Base-by-base conservation (phyloP, 1,140 invertebrate genomes). In the Neodiprion fabricii region DNA sequence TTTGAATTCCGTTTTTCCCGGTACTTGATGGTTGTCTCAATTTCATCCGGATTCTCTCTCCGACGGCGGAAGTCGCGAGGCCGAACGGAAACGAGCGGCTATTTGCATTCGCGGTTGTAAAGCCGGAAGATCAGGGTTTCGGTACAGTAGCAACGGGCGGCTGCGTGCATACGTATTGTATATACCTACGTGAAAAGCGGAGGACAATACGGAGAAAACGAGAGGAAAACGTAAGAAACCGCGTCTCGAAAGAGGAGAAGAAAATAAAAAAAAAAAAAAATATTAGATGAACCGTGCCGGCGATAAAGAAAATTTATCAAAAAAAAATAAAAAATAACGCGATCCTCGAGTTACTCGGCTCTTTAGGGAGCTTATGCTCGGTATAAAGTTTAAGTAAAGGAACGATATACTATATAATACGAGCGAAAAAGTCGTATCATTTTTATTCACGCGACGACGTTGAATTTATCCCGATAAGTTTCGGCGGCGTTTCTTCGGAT, bases 41-140 rank as follows among this genome's bases (percentile, higher is more conserved):
- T 61, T 61, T 61, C 53, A 61, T 14, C 11, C 53, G 28, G 28
- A 61, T 8, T 61, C 53, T 12, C n/a, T 61, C n/a, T 17, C 53
- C 74, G 67, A 71, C 71, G n/a, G 61, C 81, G 82, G 82, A 84
- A 83, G 79, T 77, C 74, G 75, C 79, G 74, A 78, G 76, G 78
- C 75, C 74, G 72, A 70, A 73, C 84, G 83, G 84, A 85, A 84
- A 85, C 83, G 79, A 78, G 71, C 73, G 48, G 71, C 79, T 81
- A 86, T 86, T 86, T 85, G 84, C 85, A 86, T 86, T 82, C 83
- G 80, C 73, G 79, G 82, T 78, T 82, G 83, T 85, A 84, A 85
- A 85, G 81, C 78, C 80, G 28, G 28, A 40, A 40, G 28, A 40
- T 40, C 28, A 40, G 28, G 28, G 28, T 40, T 40, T 40, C 28